phyloP scores from a whole-genome alignment of 2,888 invertebrate genomes.

The Podotricha telesiphe region DNA sequence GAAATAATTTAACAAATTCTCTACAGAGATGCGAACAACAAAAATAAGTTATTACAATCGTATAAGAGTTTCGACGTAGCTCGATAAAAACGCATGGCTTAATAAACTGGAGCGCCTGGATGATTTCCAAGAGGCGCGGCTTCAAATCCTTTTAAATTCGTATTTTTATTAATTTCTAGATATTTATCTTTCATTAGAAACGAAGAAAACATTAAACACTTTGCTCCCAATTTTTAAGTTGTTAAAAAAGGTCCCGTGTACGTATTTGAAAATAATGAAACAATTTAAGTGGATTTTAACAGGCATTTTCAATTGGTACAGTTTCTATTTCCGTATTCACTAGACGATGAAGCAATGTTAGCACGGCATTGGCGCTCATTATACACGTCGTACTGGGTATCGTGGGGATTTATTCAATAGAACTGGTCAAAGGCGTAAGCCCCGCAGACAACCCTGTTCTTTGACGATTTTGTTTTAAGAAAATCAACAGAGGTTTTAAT shows the following conservation, averaged over 20 bases:
- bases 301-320: neutral
- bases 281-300: neutral
- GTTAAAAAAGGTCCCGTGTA: neutral
- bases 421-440: conserved; percentile 4
- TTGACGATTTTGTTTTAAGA: conserved; percentile 6
- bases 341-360: neutral
- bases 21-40: too few relatives aligned
- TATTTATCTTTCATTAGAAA: too few relatives aligned
- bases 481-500: neutral
- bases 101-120: too few relatives aligned
- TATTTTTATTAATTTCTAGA: too few relatives aligned
- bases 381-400: conserved; percentile 7
- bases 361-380: conserved; percentile 2
- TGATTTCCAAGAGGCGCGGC: too few relatives aligned
- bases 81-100: too few relatives aligned
- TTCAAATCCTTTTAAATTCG: too few relatives aligned
- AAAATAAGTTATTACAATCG: too few relatives aligned
- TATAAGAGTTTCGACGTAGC: too few relatives aligned
- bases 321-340: conserved; percentile 2
- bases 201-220: too few relatives aligned
- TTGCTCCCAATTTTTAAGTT: too few relatives aligned
- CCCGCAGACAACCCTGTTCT: conserved; percentile 6
- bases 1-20: too few relatives aligned
- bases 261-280: neutral
- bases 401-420: conserved; percentile 8